A percentile compares a stretch with the other conserved stretches of the same genome.
These are phyloP conservation scores for Schizopygopsis pylzovi DNA, from an alignment of 2,797 vertebrate species.

Conservation along the genomic window DNA sequence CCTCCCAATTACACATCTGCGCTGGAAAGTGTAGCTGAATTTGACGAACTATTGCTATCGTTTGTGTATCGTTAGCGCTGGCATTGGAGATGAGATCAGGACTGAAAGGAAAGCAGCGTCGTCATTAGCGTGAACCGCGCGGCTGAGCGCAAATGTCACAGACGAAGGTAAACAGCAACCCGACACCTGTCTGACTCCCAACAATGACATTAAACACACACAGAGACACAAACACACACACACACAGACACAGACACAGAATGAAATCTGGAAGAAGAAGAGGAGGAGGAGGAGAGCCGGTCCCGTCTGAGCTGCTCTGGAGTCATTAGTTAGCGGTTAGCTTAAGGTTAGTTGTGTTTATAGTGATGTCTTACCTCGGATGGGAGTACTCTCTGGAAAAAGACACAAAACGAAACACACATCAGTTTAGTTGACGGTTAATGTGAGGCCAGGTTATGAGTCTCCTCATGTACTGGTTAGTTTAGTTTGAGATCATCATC, in stretches of 20 bases:
- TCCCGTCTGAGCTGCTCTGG: conserved; percentile 38
- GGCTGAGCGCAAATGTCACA: conserved; percentile 45
- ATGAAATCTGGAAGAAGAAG: conserved; percentile 53
- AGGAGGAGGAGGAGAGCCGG: conserved; percentile 16
- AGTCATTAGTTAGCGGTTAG: conserved; percentile 51
- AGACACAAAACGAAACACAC: conserved; percentile 88
- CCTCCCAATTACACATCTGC: background rate
- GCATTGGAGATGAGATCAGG: conserved; percentile 62
- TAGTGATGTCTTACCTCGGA: conserved; percentile 92
- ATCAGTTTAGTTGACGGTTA: conserved; percentile 80
- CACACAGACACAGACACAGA: conserved; percentile 7
- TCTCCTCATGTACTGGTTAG: conserved; percentile 56
- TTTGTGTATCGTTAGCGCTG: background rate
- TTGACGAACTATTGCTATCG: background rate
- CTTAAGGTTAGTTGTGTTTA: conserved; percentile 61
- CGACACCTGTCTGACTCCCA: conserved; percentile 43
- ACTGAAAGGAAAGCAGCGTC: conserved; percentile 39
- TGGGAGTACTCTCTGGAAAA: conserved; percentile 96
- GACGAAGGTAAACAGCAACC: conserved; percentile 18
- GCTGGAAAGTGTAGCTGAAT: background rate
- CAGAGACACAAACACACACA: conserved; percentile 23
- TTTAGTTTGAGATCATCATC: conserved; percentile 58
- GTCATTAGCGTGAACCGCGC: conserved; percentile 50
- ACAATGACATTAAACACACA: conserved; percentile 61
- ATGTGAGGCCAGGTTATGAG: conserved; percentile 66